These are phyloP conservation scores for Psylliodes chrysocephalus DNA, from an alignment of 2,888 invertebrate genomes.

Conservation along the genomic window DNA sequence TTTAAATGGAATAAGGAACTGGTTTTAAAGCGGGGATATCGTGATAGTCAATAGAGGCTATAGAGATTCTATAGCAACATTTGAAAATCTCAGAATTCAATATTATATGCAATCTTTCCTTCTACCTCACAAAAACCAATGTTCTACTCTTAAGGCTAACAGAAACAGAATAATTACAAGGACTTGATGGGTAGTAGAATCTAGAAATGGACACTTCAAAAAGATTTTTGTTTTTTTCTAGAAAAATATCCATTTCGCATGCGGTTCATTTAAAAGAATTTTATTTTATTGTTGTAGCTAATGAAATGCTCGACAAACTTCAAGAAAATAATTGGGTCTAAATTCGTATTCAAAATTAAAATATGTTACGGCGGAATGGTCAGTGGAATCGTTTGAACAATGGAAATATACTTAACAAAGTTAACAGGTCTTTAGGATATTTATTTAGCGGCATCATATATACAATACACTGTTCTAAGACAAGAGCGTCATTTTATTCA, in stretches of 20 bases:
- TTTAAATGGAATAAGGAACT: too few relatives aligned
- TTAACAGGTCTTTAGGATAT: too few relatives aligned
- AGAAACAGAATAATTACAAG: not conserved
- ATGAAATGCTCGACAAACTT: not conserved
- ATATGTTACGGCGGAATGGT: not conserved
- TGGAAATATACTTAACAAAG: too few relatives aligned
- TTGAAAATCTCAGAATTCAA: not conserved
- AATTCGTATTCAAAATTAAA: not conserved
- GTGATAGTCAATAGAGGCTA: conserved; percentile 4
- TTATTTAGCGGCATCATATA: too few relatives aligned
- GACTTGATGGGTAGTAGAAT: conserved; percentile 10
- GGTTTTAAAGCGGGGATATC: not conserved
- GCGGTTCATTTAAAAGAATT: not conserved
- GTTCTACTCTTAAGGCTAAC: not conserved
- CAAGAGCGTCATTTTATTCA: too few relatives aligned
- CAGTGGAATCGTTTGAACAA: too few relatives aligned
- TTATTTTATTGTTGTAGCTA: conserved; percentile 1
- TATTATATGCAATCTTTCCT: too few relatives aligned
- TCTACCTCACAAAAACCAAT: not conserved
- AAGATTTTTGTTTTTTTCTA: not conserved
- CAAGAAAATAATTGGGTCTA: not conserved
- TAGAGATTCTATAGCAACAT: conserved; percentile 11
- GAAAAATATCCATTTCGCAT: not conserved
- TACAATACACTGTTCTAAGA: too few relatives aligned
- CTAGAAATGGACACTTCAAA: conserved; percentile 11